Base-by-base conservation (phyloP, 2,888 invertebrate genomes). In the Lepidochrysops patricia region DNA sequence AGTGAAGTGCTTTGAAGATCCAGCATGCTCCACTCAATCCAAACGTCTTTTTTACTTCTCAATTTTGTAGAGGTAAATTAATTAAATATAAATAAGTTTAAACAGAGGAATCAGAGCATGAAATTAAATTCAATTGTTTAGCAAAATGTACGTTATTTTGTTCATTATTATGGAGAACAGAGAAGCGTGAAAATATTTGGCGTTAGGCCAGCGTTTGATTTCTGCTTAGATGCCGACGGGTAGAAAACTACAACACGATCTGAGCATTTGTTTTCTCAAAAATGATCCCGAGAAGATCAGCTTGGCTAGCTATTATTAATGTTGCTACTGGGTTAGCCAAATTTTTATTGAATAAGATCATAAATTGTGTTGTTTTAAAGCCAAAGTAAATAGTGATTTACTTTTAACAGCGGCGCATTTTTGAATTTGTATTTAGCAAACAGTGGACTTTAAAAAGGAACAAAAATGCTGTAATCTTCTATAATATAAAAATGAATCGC, bases 301-400 rank as follows among this genome's bases (percentile, higher is more conserved):
- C 54, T 54, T 54, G 54, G 54, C 54, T 29, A 32, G 52, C 26
- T 52, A 19, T 54, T 54, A 54, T 54, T 54, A 54, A 54, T 54
- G 54, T 54, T 32, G 9, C 9, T 23, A 12, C 23, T 29, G 9
- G 29, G 23, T 32, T 19, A 29, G 54, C 27, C 27, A 54, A 29
- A 54, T 54, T 27, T 26, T 23, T 43, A 43, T 52, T 52, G 52
- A 26, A 29, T 52, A 52, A 52, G 7, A 52, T 26, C 15, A 12
- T 26, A 52, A 13, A 52, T 52, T 43, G 13, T 43, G 15, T 43
- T 43, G 15, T 15, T 15, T 43, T 5, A 26, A 13, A 54, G 32
- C 15, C 12, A 32, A 54, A 19, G 4, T 15, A 15, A 19, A 54
- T 29, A 9, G 12, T 26, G 49, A 13, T n/a, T 50, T 25, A 25